Evolutionary conservation across 2,888 invertebrate species (phyloP).

Genomic region (Camptogramma bilineatum): DNA sequence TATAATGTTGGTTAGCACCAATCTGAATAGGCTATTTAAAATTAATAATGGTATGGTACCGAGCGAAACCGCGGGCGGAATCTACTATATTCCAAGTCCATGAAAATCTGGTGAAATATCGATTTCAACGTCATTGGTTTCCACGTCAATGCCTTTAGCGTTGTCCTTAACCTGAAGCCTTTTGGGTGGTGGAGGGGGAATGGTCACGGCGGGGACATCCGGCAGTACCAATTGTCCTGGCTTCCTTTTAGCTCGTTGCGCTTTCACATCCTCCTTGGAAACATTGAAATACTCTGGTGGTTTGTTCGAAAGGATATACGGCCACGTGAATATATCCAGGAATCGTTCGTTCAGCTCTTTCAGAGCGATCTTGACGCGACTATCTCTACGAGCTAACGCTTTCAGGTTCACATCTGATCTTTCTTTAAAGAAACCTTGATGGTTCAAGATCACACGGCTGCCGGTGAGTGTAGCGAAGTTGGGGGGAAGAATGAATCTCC

Average conservation of each 20-base stretch:
- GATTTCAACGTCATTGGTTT: too few relatives aligned
- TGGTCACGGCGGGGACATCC: slow-evolving; percentile 6
- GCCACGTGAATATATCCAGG: slow-evolving; percentile 25
- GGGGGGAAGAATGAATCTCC: slow-evolving; percentile 17
- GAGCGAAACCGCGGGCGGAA: too few relatives aligned
- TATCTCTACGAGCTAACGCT: background rate
- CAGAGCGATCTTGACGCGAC: background rate
- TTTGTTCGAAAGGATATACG: slow-evolving; percentile 14
- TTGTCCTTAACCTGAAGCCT: background rate
- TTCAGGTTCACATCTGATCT: slow-evolving; percentile 5
- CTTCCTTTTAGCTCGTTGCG: background rate
- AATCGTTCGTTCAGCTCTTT: slow-evolving; percentile 10
- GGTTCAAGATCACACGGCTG: slow-evolving; percentile 8
- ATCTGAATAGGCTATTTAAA: too few relatives aligned
- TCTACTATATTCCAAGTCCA: too few relatives aligned
- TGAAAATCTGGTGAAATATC: too few relatives aligned
- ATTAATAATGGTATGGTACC: too few relatives aligned
- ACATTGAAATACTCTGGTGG: slow-evolving; percentile 14
- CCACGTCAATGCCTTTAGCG: background rate
- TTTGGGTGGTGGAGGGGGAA: background rate
- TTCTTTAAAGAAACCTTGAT: slow-evolving; percentile 1
- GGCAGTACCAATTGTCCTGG: background rate
- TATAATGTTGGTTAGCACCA: too few relatives aligned
- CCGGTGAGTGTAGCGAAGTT: slow-evolving; percentile 22
- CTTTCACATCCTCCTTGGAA: too few relatives aligned